phyloP scores from a whole-genome alignment of 2,113 vertebrate species.

The Oncorhynchus kisutch region DNA sequence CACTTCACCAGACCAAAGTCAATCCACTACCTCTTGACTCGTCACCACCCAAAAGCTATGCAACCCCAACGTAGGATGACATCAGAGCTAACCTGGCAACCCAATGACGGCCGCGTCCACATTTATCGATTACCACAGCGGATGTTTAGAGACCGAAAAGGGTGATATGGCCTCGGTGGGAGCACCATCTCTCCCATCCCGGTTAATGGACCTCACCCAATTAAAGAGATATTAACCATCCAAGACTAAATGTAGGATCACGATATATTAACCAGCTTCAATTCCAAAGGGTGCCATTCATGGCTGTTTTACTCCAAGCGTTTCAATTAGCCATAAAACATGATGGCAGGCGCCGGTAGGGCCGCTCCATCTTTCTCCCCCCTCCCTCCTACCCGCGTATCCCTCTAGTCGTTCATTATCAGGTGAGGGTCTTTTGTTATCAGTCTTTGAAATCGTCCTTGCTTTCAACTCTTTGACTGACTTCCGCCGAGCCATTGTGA shows the following conservation, averaged over 20 bases:
- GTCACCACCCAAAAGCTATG: conserved; percentile 9
- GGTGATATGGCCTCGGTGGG: conserved; percentile 16
- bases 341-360: conserved; percentile 64
- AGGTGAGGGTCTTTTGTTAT: conserved; percentile 74
- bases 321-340: conserved; percentile 80
- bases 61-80: conserved; percentile 35
- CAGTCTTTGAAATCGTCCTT: conserved; percentile 78
- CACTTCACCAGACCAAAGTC: conserved; percentile 37
- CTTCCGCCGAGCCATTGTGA: conserved; percentile 65
- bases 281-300: conserved; percentile 76
- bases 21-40: conserved; percentile 31
- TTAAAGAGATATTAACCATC: conserved; percentile 83
- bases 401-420: conserved; percentile 70
- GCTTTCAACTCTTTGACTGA: conserved; percentile 77
- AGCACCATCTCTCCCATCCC: conserved; percentile 53
- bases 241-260: conserved; percentile 84
- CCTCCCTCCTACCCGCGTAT: conserved; percentile 14
- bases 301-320: conserved; percentile 75
- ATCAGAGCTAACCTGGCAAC: conserved; percentile 50
- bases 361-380: conserved; percentile 18
- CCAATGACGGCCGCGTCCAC: conserved; percentile 44
- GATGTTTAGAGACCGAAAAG: conserved; percentile 30
- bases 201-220: conserved; percentile 87
- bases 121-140: conserved; percentile 62
- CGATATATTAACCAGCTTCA: conserved; percentile 81